Evolutionary conservation across 2,113 vertebrate species (phyloP).

Genomic region (Abramis brama): DNA sequence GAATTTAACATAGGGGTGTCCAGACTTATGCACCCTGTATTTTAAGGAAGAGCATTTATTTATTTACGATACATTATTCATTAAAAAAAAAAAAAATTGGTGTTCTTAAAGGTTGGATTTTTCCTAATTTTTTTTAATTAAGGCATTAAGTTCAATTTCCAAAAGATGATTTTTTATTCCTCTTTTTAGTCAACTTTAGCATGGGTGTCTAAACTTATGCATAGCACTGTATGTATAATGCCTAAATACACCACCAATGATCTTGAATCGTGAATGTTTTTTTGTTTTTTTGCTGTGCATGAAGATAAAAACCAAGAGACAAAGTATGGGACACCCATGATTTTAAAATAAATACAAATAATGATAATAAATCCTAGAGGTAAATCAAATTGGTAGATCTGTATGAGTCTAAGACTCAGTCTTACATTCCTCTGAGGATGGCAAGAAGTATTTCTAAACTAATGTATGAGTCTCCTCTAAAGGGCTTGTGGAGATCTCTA

Average conservation of each 20-base stretch:
- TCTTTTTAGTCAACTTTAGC: no score
- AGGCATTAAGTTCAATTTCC: no score
- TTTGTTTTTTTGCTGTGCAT: not conserved
- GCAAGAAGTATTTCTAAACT: slow-evolving; percentile 53
- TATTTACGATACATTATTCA: no score
- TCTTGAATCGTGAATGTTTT: not conserved
- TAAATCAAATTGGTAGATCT: slow-evolving; percentile 7
- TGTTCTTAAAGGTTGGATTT: no score
- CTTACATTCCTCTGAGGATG: slow-evolving; percentile 37
- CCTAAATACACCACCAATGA: slow-evolving; percentile 14
- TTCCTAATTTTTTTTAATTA: no score
- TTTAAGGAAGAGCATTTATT: no score
- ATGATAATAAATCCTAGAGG: slow-evolving; percentile 1
- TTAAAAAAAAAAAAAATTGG: no score
- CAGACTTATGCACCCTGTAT: no score
- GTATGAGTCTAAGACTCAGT: not conserved
- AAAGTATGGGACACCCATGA: not conserved
- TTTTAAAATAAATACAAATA: not conserved
- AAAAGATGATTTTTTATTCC: no score
- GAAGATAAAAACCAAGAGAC: slow-evolving; percentile 15
- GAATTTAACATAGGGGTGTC: no score
- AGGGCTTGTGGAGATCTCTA: slow-evolving; percentile 53
- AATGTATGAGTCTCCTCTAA: slow-evolving; percentile 64
- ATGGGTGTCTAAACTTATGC: no score
- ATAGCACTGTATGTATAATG: slow-evolving; percentile 3